Percentiles rank a stretch among this genome's conserved stretches.
phyloP scores from a whole-genome alignment of 1,140 invertebrate genomes.

The Aplysia californica region DNA sequence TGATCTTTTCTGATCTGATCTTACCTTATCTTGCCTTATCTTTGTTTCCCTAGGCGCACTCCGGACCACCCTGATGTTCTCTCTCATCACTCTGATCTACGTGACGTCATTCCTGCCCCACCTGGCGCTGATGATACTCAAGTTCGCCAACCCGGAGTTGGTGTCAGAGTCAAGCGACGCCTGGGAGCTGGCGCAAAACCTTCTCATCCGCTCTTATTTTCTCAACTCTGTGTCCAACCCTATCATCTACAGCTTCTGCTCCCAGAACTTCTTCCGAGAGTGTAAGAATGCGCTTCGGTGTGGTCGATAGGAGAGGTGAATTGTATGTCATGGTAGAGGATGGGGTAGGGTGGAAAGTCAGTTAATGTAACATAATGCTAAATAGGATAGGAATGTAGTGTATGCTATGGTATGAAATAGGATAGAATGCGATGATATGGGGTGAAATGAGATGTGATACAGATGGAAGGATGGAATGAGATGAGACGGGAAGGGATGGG shows the following conservation, averaged over 20 bases:
- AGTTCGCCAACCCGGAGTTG: constrained; percentile 32
- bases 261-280: constrained; percentile 40
- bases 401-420: no score
- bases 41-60: no score
- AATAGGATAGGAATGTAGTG: no score
- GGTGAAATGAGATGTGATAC: no score
- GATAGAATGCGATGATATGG: no score
- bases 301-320: not conserved
- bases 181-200: constrained; percentile 25
- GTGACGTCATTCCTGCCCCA: constrained; percentile 43
- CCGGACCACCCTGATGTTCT: constrained; percentile 42
- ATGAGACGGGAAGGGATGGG: no score
- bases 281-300: constrained; percentile 30
- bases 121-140: constrained; percentile 40
- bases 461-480: no score
- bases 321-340: no score
- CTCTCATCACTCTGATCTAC: constrained; percentile 42
- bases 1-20: no score
- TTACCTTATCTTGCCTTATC: no score
- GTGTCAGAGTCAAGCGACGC: constrained; percentile 30
- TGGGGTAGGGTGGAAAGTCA: no score
- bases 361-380: no score
- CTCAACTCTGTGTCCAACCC: constrained; percentile 48
- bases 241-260: constrained; percentile 44
- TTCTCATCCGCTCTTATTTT: constrained; percentile 43